These are phyloP conservation scores for Ranitomeya imitator DNA, from an alignment of 2,113 vertebrate genomes.

Conservation along the genomic window DNA sequence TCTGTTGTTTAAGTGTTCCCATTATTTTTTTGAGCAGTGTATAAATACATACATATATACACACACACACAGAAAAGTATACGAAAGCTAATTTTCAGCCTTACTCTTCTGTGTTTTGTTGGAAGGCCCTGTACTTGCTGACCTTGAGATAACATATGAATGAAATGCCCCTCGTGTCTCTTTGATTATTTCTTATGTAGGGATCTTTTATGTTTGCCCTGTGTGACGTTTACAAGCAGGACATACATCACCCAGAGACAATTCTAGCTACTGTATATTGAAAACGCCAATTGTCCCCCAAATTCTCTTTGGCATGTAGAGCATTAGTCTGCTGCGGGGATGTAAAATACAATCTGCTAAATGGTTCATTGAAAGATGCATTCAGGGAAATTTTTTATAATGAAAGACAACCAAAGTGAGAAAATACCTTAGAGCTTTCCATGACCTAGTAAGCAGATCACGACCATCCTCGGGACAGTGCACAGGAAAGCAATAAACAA, in stretches of 20 bases:
- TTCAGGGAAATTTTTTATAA: constrained; percentile 40
- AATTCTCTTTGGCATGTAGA: background rate
- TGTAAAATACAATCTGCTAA: background rate
- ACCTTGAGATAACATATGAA: background rate
- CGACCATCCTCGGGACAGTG: background rate
- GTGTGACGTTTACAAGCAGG: background rate
- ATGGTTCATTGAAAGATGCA: constrained; percentile 48
- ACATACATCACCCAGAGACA: background rate
- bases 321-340: constrained; percentile 4
- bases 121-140: background rate
- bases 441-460: constrained; percentile 45
- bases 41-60: too few species aligned
- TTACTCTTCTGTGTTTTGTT: background rate
- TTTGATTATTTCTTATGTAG: background rate
- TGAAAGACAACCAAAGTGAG: constrained; percentile 43
- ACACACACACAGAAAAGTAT: too few species aligned
- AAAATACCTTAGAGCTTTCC: constrained; percentile 38
- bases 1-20: too few species aligned
- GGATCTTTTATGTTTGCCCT: background rate
- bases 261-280: background rate
- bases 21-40: too few species aligned
- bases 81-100: too few species aligned
- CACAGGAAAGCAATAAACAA: constrained; percentile 11
- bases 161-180: background rate
- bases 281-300: background rate